phyloP scores from a whole-genome alignment of 2,888 invertebrate genomes.

The Congeria kusceri region DNA sequence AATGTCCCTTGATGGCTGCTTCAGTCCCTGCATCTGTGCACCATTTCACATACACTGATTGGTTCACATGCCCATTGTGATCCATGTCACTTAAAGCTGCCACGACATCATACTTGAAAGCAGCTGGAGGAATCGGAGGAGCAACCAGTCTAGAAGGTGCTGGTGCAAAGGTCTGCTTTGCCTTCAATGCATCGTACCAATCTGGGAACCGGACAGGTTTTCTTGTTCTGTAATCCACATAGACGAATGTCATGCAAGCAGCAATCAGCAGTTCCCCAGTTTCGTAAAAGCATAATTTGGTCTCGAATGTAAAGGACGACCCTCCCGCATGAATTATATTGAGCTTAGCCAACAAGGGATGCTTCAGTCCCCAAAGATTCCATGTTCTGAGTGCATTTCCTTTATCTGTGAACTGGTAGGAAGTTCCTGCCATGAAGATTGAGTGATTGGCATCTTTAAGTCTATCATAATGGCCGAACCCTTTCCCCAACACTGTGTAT shows the following conservation, averaged over 20 bases:
- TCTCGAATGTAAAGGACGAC: conserved; percentile 15
- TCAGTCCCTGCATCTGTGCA: conserved; percentile 54
- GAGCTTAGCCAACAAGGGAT: conserved; percentile 1
- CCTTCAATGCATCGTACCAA: conserved; percentile 43
- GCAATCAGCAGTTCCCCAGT: conserved; percentile 25
- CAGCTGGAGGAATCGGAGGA: conserved; percentile 20
- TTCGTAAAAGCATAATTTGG: neutral
- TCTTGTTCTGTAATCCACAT: conserved; percentile 54
- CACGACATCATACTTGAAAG: conserved; percentile 26
- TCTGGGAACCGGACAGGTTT: conserved; percentile 48
- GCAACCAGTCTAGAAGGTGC: conserved; percentile 31
- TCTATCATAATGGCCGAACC: conserved; percentile 7
- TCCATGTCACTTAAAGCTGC: conserved; percentile 51
- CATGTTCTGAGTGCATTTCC: neutral
- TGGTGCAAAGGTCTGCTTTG: conserved; percentile 15
- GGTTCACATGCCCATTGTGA: conserved; percentile 57
- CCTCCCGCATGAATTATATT: conserved; percentile 21
- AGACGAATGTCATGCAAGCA: conserved; percentile 53
- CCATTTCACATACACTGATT: conserved; percentile 56
- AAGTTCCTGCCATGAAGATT: conserved; percentile 17
- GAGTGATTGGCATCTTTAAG: neutral
- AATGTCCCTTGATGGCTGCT: conserved; percentile 48
- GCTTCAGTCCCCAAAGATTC: conserved; percentile 3
- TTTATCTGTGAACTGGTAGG: conserved; percentile 12
- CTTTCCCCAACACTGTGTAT: neutral